Evolutionary conservation across 2,113 vertebrate species (phyloP), one percentile per base, ranked within the genome.

Genomic region (Fulica atra): DNA sequence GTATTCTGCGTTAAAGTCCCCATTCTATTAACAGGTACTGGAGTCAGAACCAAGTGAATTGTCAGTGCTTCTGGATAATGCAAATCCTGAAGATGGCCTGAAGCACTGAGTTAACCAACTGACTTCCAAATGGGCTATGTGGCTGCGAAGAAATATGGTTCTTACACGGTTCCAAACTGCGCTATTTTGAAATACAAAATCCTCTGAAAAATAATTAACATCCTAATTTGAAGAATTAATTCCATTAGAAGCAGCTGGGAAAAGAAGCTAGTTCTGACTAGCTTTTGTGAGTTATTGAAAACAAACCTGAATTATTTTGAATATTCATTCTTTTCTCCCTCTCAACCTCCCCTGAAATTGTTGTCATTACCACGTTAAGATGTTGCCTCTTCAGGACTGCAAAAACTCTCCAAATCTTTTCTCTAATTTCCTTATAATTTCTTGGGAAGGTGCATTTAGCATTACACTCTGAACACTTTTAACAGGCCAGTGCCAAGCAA

Each of bases 11-110:
- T 60, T 70, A 74, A 84, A 3, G 0, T 15, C 19, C n/a, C 23
- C 0, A 0, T 70, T 81, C 48, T 31, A 13, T 46, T 79, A 48
- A 31, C 3, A 5, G 1, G 11, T 29, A 16, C 1, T 50, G 60
- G 69, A 87, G 63, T 57, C 46, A 46, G 36, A 68, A 65, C 29
- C 13, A 69, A 63, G 17, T 13, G 29, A 13, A 54, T 23, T 44
- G 60, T 36, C 64, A 48, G 35, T 57, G 33, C 53, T 91, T 35
- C 44, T 48, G 60, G 14, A 59, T 35, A 87, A 73, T 6, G 26
- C 25, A 81, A 54, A 82, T 68, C 20, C 50, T 92, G 35, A 35
- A 63, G 38, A 16, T 56, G 19, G 28, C 50, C 53, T 63, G 57
- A 83, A 53, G 23, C 16, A 23, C 29, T 6, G 20, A 72, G 4